Evolutionary conservation across 1,140 invertebrate species (phyloP), one percentile per base, ranked within the genome.

Genomic region (Drosophila azteca): DNA sequence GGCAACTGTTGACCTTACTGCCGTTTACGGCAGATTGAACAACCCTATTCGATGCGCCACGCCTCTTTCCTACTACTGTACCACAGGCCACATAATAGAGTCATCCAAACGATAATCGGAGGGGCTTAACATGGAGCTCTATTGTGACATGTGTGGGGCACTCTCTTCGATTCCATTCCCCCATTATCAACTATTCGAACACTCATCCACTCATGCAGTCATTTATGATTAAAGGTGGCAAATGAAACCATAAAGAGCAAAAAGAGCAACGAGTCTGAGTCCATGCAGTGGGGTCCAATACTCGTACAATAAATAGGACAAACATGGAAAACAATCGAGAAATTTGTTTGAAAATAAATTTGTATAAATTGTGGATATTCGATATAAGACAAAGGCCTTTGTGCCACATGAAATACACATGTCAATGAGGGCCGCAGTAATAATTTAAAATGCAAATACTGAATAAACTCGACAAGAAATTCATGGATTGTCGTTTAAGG

Each of bases 401-500:
- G 71, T 79, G 58, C 53, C 49, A 55, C 31, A 72, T 48, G 39
- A 87, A 88, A 87, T 88, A 83, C 79, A 87, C 66, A 87, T 89
- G 84, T 89, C 84, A 89, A 88, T 87, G 80, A 76, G 74, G 72
- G 59, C 57, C 50, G 64, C 44, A 51, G 49, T 54, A 88, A 83
- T 87, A 83, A 88, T 88, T 88, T 89, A 66, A 89, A 88, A 88
- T 89, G 79, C 83, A 88, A 88, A 88, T 88, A 83, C 63, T 43
- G 66, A 59, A 77, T 62, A 48, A 48, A 82, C 61, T 77, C 69
- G 52, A 80, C 75, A 35, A 35, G 54, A 75, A 35, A 78, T 76
- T 60, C 79, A 77, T 68, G 53, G 71, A 71, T 64, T 48, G 65
- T 76, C 71, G 76, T 89, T 88, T 84, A 77, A 83, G 83, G 83